These are phyloP conservation scores for Xiphophorus maculatus DNA, from an alignment of 2,113 vertebrate genomes.

Conservation along the genomic window DNA sequence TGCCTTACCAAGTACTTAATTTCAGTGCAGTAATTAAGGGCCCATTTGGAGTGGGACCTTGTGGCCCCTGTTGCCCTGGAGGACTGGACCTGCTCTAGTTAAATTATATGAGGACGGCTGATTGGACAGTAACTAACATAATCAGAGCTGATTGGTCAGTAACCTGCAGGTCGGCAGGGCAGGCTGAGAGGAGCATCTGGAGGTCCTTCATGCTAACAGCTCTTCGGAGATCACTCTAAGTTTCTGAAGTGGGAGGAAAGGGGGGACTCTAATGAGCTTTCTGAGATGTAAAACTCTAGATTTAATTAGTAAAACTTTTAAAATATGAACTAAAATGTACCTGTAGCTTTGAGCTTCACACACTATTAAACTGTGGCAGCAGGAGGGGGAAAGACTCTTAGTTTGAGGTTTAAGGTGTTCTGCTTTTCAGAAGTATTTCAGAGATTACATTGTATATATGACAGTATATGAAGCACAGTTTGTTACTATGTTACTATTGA, in stretches of 20 bases:
- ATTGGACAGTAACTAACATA: slow-evolving; percentile 67
- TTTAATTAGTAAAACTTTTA: background rate
- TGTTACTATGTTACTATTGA: too few relatives aligned
- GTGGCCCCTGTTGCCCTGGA: slow-evolving; percentile 68
- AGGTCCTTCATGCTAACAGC: slow-evolving; percentile 25
- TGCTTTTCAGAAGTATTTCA: background rate
- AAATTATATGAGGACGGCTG: slow-evolving; percentile 69
- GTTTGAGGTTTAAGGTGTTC: background rate
- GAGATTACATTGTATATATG: background rate
- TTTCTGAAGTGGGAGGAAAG: background rate
- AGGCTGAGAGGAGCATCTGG: slow-evolving; percentile 38
- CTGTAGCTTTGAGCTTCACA: background rate
- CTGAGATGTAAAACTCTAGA: background rate
- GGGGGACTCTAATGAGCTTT: background rate
- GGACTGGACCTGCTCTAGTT: slow-evolving; percentile 73
- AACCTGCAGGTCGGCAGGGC: slow-evolving; percentile 55
- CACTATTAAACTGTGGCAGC: background rate
- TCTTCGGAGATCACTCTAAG: background rate
- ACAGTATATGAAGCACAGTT: background rate
- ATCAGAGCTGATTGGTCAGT: slow-evolving; percentile 77
- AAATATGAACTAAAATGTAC: background rate
- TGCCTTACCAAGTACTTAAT: slow-evolving; percentile 74
- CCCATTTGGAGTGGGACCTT: slow-evolving; percentile 73
- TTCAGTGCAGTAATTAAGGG: slow-evolving; percentile 79
- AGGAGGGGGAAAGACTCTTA: background rate